Evolutionary conservation across 2,797 vertebrate species (phyloP).

Genomic region (Gallinago stenura): DNA sequence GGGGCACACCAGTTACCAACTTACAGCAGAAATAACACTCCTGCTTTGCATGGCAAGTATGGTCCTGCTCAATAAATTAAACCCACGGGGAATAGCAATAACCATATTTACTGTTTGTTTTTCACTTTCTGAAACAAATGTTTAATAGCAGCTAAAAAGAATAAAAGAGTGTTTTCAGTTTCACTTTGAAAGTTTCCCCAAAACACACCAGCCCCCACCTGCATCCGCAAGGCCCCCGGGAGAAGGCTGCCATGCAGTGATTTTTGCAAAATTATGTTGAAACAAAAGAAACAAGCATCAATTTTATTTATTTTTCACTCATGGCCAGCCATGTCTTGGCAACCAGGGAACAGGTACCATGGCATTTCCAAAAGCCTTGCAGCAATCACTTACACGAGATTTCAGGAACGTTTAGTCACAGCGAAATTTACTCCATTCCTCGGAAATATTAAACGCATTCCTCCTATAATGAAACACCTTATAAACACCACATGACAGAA

Average conservation of each 20-base stretch:
- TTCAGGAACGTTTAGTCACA: constrained; percentile 9
- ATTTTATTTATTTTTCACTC: not conserved
- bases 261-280: not conserved
- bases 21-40: not conserved
- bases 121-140: not conserved
- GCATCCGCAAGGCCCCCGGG: not conserved
- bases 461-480: constrained; percentile 70
- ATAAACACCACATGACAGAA: not conserved
- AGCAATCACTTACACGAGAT: not conserved
- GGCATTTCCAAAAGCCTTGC: not conserved
- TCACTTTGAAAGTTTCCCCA: not conserved
- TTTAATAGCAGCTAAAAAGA: not conserved
- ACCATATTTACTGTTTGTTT: not conserved
- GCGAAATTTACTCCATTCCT: not conserved
- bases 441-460: constrained; percentile 51
- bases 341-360: not conserved
- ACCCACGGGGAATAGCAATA: not conserved
- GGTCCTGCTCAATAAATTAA: not conserved
- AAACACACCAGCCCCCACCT: accelerated
- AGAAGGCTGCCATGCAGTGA: not conserved
- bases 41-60: not conserved
- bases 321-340: not conserved
- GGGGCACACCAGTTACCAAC: not conserved
- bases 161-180: not conserved
- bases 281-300: not conserved